Conservation (phyloP, 2,888 invertebrate genomes). For the Biston stratarius region DNA sequence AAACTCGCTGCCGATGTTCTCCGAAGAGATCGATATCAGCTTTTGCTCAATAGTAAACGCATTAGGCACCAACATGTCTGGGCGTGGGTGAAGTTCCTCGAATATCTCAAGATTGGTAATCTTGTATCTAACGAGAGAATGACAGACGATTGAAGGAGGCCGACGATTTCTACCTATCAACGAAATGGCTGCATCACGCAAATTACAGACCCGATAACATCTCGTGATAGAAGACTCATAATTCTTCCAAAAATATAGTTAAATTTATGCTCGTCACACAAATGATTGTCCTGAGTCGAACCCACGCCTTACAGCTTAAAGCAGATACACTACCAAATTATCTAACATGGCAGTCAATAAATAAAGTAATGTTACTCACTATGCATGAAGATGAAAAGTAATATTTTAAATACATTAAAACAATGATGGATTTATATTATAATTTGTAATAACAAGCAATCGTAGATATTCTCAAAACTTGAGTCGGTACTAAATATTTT, state of each 20-base stretch:
- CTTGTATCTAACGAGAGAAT: constrained; percentile 62
- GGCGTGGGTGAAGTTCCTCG: constrained; percentile 72
- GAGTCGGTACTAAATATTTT: too few relatives aligned
- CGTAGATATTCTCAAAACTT: too few relatives aligned
- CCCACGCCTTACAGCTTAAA: too few relatives aligned
- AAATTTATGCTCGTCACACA: neutral
- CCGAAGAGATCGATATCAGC: constrained; percentile 75
- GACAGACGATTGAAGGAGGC: constrained; percentile 66
- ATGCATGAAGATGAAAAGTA: too few relatives aligned
- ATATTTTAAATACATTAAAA: too few relatives aligned
- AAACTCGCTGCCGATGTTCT: constrained; percentile 56
- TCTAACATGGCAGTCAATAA: too few relatives aligned
- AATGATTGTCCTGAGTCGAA: too few relatives aligned
- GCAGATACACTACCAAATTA: too few relatives aligned
- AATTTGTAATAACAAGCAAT: too few relatives aligned
- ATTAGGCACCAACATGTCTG: constrained; percentile 70
- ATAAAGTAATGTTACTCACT: too few relatives aligned
- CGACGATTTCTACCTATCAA: constrained; percentile 64
- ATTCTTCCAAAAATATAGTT: neutral
- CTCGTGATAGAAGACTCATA: constrained; percentile 51
- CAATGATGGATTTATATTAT: too few relatives aligned
- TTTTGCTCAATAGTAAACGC: constrained; percentile 71
- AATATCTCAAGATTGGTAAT: constrained; percentile 52
- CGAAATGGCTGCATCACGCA: constrained; percentile 79
- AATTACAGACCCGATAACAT: constrained; percentile 69